Conservation (phyloP, 2,888 invertebrate genomes). For the Drosophila affinis region DNA sequence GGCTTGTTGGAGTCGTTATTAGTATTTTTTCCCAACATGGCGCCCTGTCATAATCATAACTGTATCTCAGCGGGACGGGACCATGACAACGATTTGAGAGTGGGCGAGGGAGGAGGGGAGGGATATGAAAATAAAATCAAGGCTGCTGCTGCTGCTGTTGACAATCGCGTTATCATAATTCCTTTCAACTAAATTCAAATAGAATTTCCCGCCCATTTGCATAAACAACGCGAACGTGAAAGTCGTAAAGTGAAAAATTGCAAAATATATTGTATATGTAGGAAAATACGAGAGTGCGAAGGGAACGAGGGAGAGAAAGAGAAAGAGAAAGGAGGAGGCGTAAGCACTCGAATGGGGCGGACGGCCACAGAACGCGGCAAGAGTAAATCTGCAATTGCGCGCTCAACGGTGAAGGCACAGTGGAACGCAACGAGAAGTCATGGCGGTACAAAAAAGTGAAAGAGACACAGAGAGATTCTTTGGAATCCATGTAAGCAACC, state of each 20-base stretch:
- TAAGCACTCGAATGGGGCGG: conserved; percentile 39
- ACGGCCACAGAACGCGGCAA: conserved; percentile 32
- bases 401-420: conserved; percentile 28
- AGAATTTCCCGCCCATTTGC: conserved; percentile 77
- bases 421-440: neutral
- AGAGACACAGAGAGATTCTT: neutral
- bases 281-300: conserved; percentile 1
- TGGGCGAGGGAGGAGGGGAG: neutral
- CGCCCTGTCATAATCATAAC: conserved; percentile 69
- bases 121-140: conserved; percentile 37
- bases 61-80: conserved; percentile 38
- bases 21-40: conserved; percentile 56
- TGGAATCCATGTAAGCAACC: neutral
- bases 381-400: conserved; percentile 53
- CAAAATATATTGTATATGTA: conserved; percentile 45
- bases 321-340: conserved; percentile 27
- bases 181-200: conserved; percentile 69
- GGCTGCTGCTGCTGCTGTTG: conserved; percentile 52
- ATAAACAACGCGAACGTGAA: conserved; percentile 73
- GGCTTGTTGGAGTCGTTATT: conserved; percentile 16
- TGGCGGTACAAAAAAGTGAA: neutral
- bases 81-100: conserved; percentile 2
- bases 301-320: conserved; percentile 18
- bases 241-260: conserved; percentile 78
- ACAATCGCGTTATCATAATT: conserved; percentile 75